Percentiles rank a stretch among this genome's conserved stretches.
Evolutionary conservation across 2,888 invertebrate genomes (phyloP).

Genomic region (Siphlonurus alternatus): DNA sequence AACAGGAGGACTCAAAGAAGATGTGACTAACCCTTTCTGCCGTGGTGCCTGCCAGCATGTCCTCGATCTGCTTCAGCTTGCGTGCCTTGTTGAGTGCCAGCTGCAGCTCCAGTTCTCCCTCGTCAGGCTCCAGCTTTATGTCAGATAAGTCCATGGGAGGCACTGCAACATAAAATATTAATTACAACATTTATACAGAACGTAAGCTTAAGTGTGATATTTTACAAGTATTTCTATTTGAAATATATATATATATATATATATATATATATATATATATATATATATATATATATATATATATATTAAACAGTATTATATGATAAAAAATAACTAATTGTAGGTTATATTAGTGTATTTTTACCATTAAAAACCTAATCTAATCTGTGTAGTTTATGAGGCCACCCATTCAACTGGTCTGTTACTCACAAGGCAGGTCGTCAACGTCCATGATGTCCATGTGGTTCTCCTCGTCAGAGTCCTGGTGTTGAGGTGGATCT

Average conservation of each 20-base stretch:
- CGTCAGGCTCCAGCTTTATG: constrained; percentile 48
- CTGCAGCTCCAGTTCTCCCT: constrained; percentile 47
- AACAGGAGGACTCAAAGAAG: too few species aligned
- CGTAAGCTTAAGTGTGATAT: too few species aligned
- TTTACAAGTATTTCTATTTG: too few species aligned
- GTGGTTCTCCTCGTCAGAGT: neutral
- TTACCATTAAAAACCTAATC: too few species aligned
- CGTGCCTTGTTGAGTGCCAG: constrained; percentile 54
- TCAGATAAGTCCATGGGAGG: constrained; percentile 26
- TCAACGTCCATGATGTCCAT: constrained; percentile 37
- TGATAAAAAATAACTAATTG: too few species aligned
- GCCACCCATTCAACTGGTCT: too few species aligned
- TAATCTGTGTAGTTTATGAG: too few species aligned
- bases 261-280: too few species aligned
- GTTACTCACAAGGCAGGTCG: constrained; percentile 32
- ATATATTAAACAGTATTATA: too few species aligned
- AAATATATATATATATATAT: too few species aligned
- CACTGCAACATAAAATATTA: constrained; percentile 16
- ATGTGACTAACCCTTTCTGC: neutral
- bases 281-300: too few species aligned
- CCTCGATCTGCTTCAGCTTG: constrained; percentile 41
- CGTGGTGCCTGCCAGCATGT: constrained; percentile 11
- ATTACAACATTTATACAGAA: neutral
- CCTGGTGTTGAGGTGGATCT: constrained; percentile 11
- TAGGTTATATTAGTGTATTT: too few species aligned